Base-by-base conservation (phyloP, 2,797 vertebrate species). In the Halcyon leucocephala region DNA sequence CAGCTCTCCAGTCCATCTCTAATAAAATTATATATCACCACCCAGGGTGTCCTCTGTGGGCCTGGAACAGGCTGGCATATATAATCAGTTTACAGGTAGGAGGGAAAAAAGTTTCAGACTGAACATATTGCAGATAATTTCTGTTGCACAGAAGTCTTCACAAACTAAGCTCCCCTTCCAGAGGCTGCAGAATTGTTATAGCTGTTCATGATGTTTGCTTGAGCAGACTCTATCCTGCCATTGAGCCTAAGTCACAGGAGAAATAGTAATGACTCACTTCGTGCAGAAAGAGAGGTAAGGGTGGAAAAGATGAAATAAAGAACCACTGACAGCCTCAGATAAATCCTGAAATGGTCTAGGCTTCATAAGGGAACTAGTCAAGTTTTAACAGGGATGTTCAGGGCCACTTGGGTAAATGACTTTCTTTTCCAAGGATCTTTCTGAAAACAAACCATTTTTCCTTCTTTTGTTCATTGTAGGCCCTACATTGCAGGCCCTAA, bases 1-100 rank as follows among this genome's bases (percentile, higher is more conserved):
- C 65, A 84, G 35, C 29, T 69, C 13, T 83, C 46, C 26, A 64
- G 66, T 72, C 51, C 73, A 84, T 29, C 54, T 66, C 25, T 69
- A 76, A 79, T 60, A 86, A 92, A 93, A 89, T 89, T 74, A 77
- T 41, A 52, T 60, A 77, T 55, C 42, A 87, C 21, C 54, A 94
- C 65, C 31, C 79, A 89, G 57, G 46, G 46, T 7, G 3, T 46
- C 25, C 41, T 91, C 65, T 37, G 21, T 78, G 61, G 82, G 31
- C 13, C 49, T 60, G 41, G 72, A 86, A 84, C 46, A 91, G 28
- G n/a, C 37, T 35, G 29, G 26, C 25, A 22, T 44, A 51, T 41
- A 35, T 49, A 80, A 91, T 64, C 70, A 46, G 29, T 82, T 91
- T 79, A 66, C 1, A 31, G 57, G 66, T 42, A 85, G 52, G 57